Conservation (phyloP, 2,888 invertebrate species). For the Eupithecia vulgata region DNA sequence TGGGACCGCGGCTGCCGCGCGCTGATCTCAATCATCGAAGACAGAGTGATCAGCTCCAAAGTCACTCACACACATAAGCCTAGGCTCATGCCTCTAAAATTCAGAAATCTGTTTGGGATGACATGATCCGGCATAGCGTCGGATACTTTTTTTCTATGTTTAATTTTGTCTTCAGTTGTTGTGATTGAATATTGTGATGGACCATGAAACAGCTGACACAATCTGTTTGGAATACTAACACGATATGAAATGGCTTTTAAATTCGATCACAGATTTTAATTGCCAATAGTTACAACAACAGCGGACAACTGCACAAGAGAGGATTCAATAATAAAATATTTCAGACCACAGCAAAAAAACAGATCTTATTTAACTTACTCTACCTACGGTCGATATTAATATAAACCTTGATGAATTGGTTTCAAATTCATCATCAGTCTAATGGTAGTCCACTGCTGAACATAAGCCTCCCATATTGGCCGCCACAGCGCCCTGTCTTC, state of each 20-base stretch:
- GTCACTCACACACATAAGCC: slow-evolving; percentile 31
- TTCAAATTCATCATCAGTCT: too few relatives aligned
- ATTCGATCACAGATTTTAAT: background rate
- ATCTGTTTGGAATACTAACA: background rate
- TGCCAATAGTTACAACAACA: too few relatives aligned
- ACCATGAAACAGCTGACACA: background rate
- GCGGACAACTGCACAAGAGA: too few relatives aligned
- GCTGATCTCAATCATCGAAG: slow-evolving; percentile 43
- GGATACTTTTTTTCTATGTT: background rate
- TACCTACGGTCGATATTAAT: too few relatives aligned
- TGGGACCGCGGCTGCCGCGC: slow-evolving; percentile 55
- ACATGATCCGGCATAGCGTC: background rate
- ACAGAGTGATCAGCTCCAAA: slow-evolving; percentile 42
- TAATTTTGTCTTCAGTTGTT: background rate
- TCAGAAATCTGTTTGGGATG: background rate
- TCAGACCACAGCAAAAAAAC: too few relatives aligned
- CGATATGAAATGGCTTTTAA: background rate
- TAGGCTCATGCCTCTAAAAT: background rate
- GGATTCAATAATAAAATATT: too few relatives aligned
- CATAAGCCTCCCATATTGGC: too few relatives aligned
- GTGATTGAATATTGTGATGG: background rate
- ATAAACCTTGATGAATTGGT: background rate
- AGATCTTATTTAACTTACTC: too few relatives aligned
- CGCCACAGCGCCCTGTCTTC: too few relatives aligned
- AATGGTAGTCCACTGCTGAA: too few relatives aligned